phyloP scores from a whole-genome alignment of 2,888 invertebrate species.

The Aricia artaxerxes region DNA sequence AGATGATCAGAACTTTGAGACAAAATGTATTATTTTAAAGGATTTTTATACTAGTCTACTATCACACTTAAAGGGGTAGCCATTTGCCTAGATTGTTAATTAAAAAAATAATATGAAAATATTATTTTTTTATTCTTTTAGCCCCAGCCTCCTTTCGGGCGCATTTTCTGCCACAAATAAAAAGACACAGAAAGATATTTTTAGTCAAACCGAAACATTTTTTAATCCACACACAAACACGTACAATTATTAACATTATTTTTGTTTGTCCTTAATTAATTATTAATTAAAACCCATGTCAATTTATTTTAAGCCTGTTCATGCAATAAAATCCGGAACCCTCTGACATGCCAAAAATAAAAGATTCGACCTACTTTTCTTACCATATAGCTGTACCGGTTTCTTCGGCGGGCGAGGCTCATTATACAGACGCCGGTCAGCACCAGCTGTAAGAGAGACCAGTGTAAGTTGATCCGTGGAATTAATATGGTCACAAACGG shows the following conservation, averaged over 20 bases:
- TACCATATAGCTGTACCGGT: constrained; percentile 94
- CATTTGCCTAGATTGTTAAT: background rate
- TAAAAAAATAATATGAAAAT: background rate
- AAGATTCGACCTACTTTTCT: constrained; percentile 74
- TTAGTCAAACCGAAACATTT: background rate
- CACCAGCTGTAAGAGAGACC: constrained; percentile 83
- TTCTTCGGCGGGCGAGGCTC: constrained; percentile 90
- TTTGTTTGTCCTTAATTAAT: background rate
- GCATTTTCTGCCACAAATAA: background rate
- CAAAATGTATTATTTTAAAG: background rate
- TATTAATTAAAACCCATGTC: background rate
- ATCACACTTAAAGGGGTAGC: background rate
- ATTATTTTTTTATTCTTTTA: no score
- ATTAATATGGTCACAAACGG: background rate
- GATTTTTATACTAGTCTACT: background rate
- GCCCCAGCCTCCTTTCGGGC: background rate
- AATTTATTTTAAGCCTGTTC: background rate
- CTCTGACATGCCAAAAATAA: constrained; percentile 39
- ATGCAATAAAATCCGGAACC: constrained; percentile 11
- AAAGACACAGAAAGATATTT: background rate
- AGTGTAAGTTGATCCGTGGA: background rate
- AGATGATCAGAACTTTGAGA: background rate
- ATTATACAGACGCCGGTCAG: constrained; percentile 92
- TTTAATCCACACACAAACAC: background rate
- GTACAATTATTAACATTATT: background rate